Evolutionary conservation across 2,888 invertebrate genomes (phyloP).

Genomic region (Tachina grossa): DNA sequence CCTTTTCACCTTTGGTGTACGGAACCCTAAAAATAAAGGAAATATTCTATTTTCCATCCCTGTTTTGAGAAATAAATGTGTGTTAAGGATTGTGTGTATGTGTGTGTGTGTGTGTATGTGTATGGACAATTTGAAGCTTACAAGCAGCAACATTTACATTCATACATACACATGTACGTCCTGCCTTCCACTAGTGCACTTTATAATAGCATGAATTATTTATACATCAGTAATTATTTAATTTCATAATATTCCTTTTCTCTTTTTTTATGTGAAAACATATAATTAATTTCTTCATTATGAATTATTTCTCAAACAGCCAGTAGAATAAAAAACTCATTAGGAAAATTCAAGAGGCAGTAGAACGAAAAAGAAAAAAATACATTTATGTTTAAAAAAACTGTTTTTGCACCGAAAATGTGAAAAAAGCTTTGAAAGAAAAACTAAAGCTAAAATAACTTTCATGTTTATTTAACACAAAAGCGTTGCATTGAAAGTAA

Average conservation of each 20-base stretch:
- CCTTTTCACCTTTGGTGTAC: no score
- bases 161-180: not conserved
- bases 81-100: not conserved
- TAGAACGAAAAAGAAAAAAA: constrained; percentile 14
- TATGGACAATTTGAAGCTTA: constrained; percentile 7
- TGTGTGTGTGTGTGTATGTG: not conserved
- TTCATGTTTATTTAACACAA: constrained; percentile 39
- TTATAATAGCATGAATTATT: constrained; percentile 59
- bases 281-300: constrained; percentile 68
- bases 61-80: not conserved
- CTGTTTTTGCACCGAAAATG: constrained; percentile 25
- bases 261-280: constrained; percentile 38
- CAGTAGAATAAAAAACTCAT: constrained; percentile 64
- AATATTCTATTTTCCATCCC: not conserved
- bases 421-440: constrained; percentile 27
- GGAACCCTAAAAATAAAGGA: no score
- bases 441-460: constrained; percentile 25
- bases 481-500: constrained; percentile 12
- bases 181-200: not conserved
- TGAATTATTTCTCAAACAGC: constrained; percentile 53
- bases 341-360: constrained; percentile 54
- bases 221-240: constrained; percentile 65
- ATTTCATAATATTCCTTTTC: constrained; percentile 47
- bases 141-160: constrained; percentile 45
- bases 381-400: constrained; percentile 3